phyloP scores from a whole-genome alignment of 2,113 vertebrate species.

The Alexandromys fortis region DNA sequence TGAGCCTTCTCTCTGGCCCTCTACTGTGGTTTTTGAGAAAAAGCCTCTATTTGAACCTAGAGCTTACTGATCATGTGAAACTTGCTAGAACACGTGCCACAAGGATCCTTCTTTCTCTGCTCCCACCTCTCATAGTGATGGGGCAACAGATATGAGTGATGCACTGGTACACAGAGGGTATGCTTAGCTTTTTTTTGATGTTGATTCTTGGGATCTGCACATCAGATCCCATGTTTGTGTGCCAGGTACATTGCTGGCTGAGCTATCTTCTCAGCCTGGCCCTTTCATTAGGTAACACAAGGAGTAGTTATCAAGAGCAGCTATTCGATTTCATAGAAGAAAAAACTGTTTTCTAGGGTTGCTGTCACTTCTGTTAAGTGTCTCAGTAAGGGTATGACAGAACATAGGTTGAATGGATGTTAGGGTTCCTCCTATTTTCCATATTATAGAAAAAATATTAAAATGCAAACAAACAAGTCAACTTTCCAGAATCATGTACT shows the following conservation, averaged over 20 bases:
- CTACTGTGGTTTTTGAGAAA: background rate
- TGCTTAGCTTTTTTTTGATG: background rate
- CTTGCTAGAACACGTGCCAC: too few relatives aligned
- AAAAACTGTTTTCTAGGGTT: background rate
- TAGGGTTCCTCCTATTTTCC: background rate
- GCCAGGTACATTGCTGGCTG: background rate
- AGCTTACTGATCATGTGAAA: background rate
- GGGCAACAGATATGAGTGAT: background rate
- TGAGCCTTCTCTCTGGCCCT: background rate
- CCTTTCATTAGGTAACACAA: background rate
- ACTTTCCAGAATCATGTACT: background rate
- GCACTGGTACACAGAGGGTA: too few relatives aligned
- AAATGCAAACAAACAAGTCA: background rate
- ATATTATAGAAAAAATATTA: slow-evolving; percentile 12
- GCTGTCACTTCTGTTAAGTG: background rate
- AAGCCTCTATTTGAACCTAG: background rate
- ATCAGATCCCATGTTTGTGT: background rate
- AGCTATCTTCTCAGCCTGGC: background rate
- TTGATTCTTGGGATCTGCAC: background rate
- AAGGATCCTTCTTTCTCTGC: background rate
- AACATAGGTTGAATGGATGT: background rate
- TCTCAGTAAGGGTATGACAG: background rate
- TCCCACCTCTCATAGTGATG: too few relatives aligned
- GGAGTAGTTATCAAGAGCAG: background rate
- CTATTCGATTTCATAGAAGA: background rate